Evolutionary conservation across 1,140 invertebrate genomes (phyloP), one percentile per base, ranked within the genome.

Genomic region (Anastatus disparis): DNA sequence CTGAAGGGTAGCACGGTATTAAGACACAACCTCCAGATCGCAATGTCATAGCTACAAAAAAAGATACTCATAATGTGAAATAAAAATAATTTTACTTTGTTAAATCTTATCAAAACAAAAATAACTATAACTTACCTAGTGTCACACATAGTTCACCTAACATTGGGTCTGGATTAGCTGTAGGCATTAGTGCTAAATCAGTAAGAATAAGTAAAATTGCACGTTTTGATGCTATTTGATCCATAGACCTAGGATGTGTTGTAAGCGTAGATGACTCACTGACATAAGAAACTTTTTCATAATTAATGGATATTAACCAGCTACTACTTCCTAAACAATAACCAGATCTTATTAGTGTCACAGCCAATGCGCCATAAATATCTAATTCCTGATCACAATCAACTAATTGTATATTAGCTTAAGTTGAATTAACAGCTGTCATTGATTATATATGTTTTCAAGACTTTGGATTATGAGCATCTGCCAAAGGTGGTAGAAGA

Each of bases 321-420:
- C 99, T 99, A 81, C 95, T 97, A 67, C 96, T 98, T 48, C 98
- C 98, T 64, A 99, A 88, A 80, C 95, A 97, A 84, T 94, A 99
- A n/a, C 98, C 98, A 20, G 97, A 98, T 85, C 96, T 97, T 48
- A 97, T 93, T 20, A 97, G 91, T n/a, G 93, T 94, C 7, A 96
- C 93, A 81, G 91, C 90, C 53, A 98, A 86, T 31, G 94, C 93
- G 31, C 96, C 96, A 86, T 93, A 96, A 48, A 98, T 90, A 85
- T 96, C 93, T 80, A 96, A 89, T 87, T 95, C 95, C 85, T 99
- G 95, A 87, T 97, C 96, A 85, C 97, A 99, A 62, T 95, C 96
- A 76, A 99, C 95, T 75, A 95, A 91, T 79, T 95, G 93, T 15
- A 99, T 94, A 79, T 93, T 91, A 0, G 94, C 89, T 15, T 99